A percentile compares a stretch with the other conserved stretches of the same genome.
These are phyloP conservation scores for Aphelenchoides fujianensis DNA, from an alignment of 1,140 invertebrate species.

Conservation along the genomic window DNA sequence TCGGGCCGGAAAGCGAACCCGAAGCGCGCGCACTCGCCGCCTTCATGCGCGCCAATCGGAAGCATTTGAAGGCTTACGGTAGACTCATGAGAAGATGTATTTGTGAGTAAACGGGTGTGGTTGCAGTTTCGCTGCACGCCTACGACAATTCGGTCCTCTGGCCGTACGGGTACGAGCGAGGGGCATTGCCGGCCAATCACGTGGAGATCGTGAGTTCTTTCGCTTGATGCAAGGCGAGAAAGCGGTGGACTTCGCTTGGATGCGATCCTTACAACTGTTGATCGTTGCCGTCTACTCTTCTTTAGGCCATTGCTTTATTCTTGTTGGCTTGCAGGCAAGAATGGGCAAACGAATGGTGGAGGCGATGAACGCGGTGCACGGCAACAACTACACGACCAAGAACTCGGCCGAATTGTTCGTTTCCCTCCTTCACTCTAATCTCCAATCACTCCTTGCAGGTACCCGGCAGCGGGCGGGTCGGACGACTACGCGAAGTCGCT, in stretches of 20 bases:
- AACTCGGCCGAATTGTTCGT: constrained; percentile 50
- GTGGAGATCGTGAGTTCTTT: constrained; percentile 54
- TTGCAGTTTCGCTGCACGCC: too few relatives aligned
- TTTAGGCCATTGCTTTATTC: too few relatives aligned
- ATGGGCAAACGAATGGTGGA: constrained; percentile 38
- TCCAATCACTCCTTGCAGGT: too few relatives aligned
- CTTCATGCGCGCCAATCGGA: constrained; percentile 33
- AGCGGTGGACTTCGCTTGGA: too few relatives aligned
- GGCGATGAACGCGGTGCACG: constrained; percentile 36
- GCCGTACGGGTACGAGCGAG: constrained; percentile 64
- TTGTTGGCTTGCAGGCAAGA: constrained; percentile 38
- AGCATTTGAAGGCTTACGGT: too few relatives aligned
- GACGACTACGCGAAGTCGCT: constrained; percentile 62
- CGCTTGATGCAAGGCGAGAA: too few relatives aligned
- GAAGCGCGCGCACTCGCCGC: constrained; percentile 40
- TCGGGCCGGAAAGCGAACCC: constrained; percentile 40
- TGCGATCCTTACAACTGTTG: too few relatives aligned
- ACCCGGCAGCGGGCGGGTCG: constrained; percentile 52
- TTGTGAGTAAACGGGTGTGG: too few relatives aligned
- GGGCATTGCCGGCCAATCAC: constrained; percentile 57
- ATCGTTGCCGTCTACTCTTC: too few relatives aligned
- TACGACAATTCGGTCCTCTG: constrained; percentile 63
- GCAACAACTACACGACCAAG: constrained; percentile 40
- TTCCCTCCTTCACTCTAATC: too few relatives aligned
- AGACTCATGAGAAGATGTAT: too few relatives aligned